A percentile compares a stretch with the other conserved stretches of the same genome.
Evolutionary conservation across 2,888 invertebrate genomes (phyloP).

Genomic region (Aricia artaxerxes): DNA sequence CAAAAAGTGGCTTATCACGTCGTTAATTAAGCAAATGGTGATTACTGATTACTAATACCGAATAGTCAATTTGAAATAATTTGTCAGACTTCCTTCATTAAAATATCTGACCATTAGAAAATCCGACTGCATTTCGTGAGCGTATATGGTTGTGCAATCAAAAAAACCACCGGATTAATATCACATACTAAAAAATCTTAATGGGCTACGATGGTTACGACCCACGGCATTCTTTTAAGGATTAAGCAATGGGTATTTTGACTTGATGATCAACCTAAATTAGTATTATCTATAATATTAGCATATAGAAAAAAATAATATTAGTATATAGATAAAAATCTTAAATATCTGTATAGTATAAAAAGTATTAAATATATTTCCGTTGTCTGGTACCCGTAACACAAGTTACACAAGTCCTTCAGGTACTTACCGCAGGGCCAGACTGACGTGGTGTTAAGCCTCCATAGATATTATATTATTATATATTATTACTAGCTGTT

Average conservation of each 20-base stretch:
- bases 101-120: slow-evolving; percentile 6
- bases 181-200: slow-evolving; percentile 22
- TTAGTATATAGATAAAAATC: too few species aligned
- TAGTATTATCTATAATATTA: too few species aligned
- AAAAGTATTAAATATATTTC: too few species aligned
- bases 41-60: not conserved
- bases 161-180: slow-evolving; percentile 24
- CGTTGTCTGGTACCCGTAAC: too few species aligned
- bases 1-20: slow-evolving; percentile 10
- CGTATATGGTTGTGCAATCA: slow-evolving; percentile 9
- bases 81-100: slow-evolving; percentile 26
- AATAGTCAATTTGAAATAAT: slow-evolving; percentile 27
- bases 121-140: not conserved
- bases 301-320: too few species aligned
- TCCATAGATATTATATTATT: too few species aligned
- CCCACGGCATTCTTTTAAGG: slow-evolving; percentile 5
- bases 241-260: not conserved
- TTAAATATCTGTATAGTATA: too few species aligned
- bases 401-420: too few species aligned
- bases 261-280: not conserved
- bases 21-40: slow-evolving; percentile 16
- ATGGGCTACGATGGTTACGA: not conserved
- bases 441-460: too few species aligned
- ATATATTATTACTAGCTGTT: too few species aligned
- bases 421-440: too few species aligned